Evolutionary conservation across 2,888 invertebrate species (phyloP).

Genomic region (Octodonta nipae): DNA sequence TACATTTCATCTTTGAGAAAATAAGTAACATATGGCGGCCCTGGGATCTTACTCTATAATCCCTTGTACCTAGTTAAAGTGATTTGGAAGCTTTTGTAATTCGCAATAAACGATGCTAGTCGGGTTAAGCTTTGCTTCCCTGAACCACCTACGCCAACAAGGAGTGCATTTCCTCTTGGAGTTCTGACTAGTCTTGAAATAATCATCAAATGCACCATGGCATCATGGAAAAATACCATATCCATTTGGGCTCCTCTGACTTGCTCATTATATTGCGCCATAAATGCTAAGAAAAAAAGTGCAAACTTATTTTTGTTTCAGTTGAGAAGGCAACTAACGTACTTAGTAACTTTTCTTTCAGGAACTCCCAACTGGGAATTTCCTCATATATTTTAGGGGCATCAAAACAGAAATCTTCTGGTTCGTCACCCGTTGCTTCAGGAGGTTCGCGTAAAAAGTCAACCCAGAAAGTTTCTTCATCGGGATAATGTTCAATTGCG

Average conservation of each 20-base stretch:
- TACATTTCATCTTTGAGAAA: too few relatives aligned
- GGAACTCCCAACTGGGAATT: slow-evolving; percentile 47
- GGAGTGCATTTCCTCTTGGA: slow-evolving; percentile 66
- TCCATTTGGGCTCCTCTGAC: slow-evolving; percentile 64
- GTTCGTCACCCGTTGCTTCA: slow-evolving; percentile 68
- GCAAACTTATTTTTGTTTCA: too few relatives aligned
- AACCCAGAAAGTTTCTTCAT: slow-evolving; percentile 59
- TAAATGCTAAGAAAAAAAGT: slow-evolving; percentile 45
- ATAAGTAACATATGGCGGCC: too few relatives aligned
- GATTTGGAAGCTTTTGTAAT: slow-evolving; percentile 72
- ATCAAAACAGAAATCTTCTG: slow-evolving; percentile 60
- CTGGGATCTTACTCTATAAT: too few relatives aligned
- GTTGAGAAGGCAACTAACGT: too few relatives aligned
- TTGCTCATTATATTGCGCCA: slow-evolving; percentile 64
- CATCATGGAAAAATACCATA: slow-evolving; percentile 77
- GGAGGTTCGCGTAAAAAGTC: slow-evolving; percentile 72
- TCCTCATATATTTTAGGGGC: slow-evolving; percentile 79
- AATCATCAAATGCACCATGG: slow-evolving; percentile 72
- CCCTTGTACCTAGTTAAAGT: slow-evolving; percentile 63
- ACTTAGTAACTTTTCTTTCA: slow-evolving; percentile 29
- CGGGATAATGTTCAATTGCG: slow-evolving; percentile 26
- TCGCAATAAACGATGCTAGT: slow-evolving; percentile 73
- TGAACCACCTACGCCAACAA: slow-evolving; percentile 84
- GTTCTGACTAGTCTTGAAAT: slow-evolving; percentile 72
- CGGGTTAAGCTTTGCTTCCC: slow-evolving; percentile 82